Base-by-base conservation (phyloP, 1,140 invertebrate genomes). In the Polypedilum pembai region DNA sequence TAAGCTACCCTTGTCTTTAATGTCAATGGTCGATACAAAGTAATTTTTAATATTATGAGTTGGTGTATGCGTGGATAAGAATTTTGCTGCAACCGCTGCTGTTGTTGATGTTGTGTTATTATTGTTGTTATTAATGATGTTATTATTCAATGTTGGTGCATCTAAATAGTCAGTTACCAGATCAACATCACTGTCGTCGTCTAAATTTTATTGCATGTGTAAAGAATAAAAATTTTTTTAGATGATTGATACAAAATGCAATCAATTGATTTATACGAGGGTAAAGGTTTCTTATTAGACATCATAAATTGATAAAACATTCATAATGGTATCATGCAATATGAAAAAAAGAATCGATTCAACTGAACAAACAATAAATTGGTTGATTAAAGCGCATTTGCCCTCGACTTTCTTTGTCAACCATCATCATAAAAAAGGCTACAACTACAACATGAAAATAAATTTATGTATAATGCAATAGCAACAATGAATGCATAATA, bases 81-180 rank as follows among this genome's bases (percentile, higher is more conserved):
- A 8, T 63, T 18, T 74, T 17, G 21, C 74, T 12, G 41, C 75
- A 74, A 76, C 77, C 78, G 4, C 74, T 41, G 17, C 40, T 72
- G 66, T n/a, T 24, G 45, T 73, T 73, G 72, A 33, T 33, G 24
- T 33, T 33, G 41, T 74, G 20, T n/a, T 56, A 73, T 24, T 73
- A 75, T 33, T 74, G 73, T 41, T 76, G 41, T 74, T 75, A 74
- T 66, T 21, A 45, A 21, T 45, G 1, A 40, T 74, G 18, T 65
- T 41, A 73, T 69, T 73, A 33, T 33, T 74, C 24, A 74, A 18
- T n/a, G 73, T 73, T 74, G 78, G 73, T 74, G n/a, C 40, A 20
- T 33, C 81, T 81, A 82, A 74, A 75, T 81, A 82, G 78, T 82
- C 81, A 21, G 80, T 82, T 74, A 82, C 80, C 73, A 80, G 77